Evolutionary conservation across 2,888 invertebrate species (phyloP), one percentile per base, ranked within the genome.

Genomic region (Scaptomyza flava): DNA sequence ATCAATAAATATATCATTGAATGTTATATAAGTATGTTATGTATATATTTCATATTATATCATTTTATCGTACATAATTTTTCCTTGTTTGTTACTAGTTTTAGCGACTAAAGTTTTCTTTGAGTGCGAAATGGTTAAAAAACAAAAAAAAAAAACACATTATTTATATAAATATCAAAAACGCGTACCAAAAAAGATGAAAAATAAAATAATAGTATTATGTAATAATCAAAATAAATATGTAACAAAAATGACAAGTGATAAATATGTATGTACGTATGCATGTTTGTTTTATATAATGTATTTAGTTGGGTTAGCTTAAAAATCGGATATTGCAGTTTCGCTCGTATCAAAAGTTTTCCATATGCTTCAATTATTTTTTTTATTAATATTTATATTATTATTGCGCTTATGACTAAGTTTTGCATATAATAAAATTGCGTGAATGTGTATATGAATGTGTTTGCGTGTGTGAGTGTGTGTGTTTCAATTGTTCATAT

Each of bases 21-120:
- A n/a, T 8, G 47, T 67, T 60, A 77, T 83, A 63, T 83, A 67
- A 73, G 67, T 80, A 69, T 85, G 65, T 80, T 85, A 83, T 83
- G 66, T 79, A 79, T 80, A 85, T 80, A 82, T 80, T 80, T 85
- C 83, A 85, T 80, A 79, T 77, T 77, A 70, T 70, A 70, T 72
- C 52, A 65, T 70, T 75, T 75, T 85, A 81, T 81, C 81, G 86
- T 87, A 86, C 87, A 83, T 75, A 75, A 83, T 78, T 82, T 78
- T 82, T 83, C 78, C 68, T 52, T 78, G 82, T 77, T 43, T 51
- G 17, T 46, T 63, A 70, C 69, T 60, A 72, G 65, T 77, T 73
- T 69, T 80, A 83, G 84, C 87, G 72, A 81, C 87, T 83, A 75
- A 81, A 41, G 45, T 63, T 61, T 47, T 54, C 17, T 38, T 61